Conservation (phyloP, 2,888 invertebrate species). For the Bellardia bayeri region DNA sequence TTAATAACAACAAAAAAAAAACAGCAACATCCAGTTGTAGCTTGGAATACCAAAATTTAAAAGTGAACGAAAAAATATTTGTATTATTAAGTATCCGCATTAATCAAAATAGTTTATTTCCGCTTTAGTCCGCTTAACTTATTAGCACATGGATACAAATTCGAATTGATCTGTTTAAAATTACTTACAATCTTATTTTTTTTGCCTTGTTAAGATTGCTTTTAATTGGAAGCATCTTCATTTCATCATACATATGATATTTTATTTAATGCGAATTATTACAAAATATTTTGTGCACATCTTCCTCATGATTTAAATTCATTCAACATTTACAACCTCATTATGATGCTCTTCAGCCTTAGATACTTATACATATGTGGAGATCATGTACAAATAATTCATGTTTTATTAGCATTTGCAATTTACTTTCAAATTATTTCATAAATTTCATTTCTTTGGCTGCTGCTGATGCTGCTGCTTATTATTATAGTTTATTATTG, state of each 20-base stretch:
- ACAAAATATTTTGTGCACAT: conserved; percentile 41
- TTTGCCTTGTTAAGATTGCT: conserved; percentile 5
- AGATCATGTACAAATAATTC: conserved; percentile 44
- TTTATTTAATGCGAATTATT: conserved; percentile 25
- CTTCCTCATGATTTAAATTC: conserved; percentile 60
- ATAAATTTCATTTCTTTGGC: conserved; percentile 5
- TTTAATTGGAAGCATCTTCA: background rate
- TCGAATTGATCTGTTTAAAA: background rate
- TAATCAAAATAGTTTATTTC: conserved; percentile 61
- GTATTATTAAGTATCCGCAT: conserved; percentile 65
- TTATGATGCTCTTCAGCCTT: background rate
- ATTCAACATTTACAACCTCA: background rate
- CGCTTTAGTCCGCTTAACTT: conserved; percentile 40
- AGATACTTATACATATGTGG: background rate
- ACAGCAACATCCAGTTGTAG: conserved; percentile 35
- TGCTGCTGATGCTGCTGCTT: background rate
- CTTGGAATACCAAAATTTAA: conserved; percentile 41
- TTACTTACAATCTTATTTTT: background rate
- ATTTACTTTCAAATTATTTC: conserved; percentile 45
- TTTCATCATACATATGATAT: conserved; percentile 13
- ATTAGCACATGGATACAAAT: conserved; percentile 17
- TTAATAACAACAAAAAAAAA: background rate
- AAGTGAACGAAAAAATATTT: background rate
- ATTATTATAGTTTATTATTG: conserved; percentile 10
- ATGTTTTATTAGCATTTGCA: conserved; percentile 24